Evolutionary conservation across 2,113 vertebrate species (phyloP), one percentile per base, ranked within the genome.

Genomic region (Heterotis niloticus): DNA sequence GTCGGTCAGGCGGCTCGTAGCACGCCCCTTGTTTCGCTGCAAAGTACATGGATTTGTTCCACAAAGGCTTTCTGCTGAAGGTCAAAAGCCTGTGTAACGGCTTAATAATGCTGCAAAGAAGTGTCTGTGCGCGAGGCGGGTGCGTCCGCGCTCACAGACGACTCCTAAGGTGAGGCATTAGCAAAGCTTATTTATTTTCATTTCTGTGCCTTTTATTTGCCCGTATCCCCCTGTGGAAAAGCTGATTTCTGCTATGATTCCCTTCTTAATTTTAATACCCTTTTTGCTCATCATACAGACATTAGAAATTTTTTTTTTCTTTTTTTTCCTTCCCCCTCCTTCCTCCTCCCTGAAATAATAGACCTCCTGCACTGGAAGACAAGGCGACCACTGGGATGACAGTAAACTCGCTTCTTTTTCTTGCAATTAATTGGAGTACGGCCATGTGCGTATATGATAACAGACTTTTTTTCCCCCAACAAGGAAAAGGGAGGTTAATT

Each of bases 241-340:
- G 92, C 93, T 95, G 95, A 97, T 98, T 97, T 95, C 95, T 94
- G 94, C 94, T 91, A 96, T 95, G 95, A 96, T 94, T 95, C 93
- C 93, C 94, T 96, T 95, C 94, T 95, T 96, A 95, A 95, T 96
- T 95, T 95, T 94, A 94, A 93, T 93, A 93, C 94, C 93, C 92
- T 91, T 95, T 95, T 95, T 94, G 93, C 93, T 96, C 92, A 93
- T 94, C 91, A 93, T 92, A 94, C 93, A 96, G 95, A 96, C 95
- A 96, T 93, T 96, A 95, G 92, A 95, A 78, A 26, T 28, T 71
- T 67, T 77, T 76, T 82, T n/a, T n/a, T n/a, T n/a, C n/a, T n/a
- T n/a, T n/a, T n/a, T n/a, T n/a, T n/a, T n/a, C n/a, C n/a, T n/a
- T n/a, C n/a, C 72, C 83, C 34, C 34, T 7, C 34, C 34, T 82